These are phyloP conservation scores for Prorops nasuta DNA, from an alignment of 1,140 invertebrate species.

Conservation along the genomic window DNA sequence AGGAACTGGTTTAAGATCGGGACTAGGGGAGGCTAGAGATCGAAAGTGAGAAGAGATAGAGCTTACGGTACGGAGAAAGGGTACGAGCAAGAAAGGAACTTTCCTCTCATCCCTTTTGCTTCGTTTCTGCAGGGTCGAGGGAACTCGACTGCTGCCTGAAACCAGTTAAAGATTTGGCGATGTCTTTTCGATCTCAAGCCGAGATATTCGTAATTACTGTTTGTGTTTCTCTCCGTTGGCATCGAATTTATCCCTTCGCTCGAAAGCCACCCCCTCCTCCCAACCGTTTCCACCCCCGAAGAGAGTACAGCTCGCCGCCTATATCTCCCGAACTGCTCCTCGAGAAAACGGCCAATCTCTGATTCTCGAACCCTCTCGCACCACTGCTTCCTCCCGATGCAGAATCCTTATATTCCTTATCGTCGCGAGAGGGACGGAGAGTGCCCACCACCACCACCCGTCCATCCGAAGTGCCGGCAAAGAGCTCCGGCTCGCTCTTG, in stretches of 20 bases:
- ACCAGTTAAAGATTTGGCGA: conserved; percentile 56
- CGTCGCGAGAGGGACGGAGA: conserved; percentile 2
- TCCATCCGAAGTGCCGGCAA: conserved; percentile 5
- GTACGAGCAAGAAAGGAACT: background rate
- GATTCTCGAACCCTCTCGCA: conserved; percentile 26
- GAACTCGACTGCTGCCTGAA: conserved; percentile 25
- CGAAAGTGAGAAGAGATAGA: background rate
- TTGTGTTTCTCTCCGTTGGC: conserved; percentile 53
- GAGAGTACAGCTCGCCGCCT: too few species aligned
- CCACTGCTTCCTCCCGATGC: conserved; percentile 4
- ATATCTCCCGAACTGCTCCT: conserved; percentile 42
- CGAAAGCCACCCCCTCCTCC: conserved; percentile 14
- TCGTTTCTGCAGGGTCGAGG: background rate
- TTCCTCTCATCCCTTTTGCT: too few species aligned
- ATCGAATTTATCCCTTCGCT: conserved; percentile 29
- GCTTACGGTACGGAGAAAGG: background rate
- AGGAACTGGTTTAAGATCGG: conserved; percentile 7
- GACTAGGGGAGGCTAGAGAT: background rate
- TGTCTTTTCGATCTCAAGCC: conserved; percentile 55
- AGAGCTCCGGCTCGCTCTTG: conserved; percentile 2
- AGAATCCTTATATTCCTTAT: too few species aligned
- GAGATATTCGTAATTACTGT: conserved; percentile 59
- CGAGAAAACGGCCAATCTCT: too few species aligned
- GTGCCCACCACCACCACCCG: background rate
- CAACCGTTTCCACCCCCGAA: too few species aligned